These are phyloP conservation scores for Drosophila lutescens DNA, from an alignment of 2,888 invertebrate genomes.

Conservation along the genomic window DNA sequence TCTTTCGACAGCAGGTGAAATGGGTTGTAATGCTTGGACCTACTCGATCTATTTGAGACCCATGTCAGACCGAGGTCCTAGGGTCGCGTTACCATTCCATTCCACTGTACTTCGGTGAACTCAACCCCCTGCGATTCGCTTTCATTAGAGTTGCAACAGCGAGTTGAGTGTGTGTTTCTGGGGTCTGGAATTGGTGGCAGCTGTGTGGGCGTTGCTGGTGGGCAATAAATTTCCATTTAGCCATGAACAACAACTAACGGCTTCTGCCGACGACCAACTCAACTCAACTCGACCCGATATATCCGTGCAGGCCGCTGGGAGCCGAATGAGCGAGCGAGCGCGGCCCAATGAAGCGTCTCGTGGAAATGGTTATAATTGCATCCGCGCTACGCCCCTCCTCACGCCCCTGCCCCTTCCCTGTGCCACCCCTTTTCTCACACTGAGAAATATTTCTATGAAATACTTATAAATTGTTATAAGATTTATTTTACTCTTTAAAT, in stretches of 20 bases:
- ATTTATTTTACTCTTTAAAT: background rate
- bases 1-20: slow-evolving; percentile 9
- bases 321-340: slow-evolving; percentile 34
- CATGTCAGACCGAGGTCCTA: background rate
- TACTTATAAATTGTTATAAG: no score
- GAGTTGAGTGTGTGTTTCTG: slow-evolving; percentile 1
- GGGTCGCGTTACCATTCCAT: slow-evolving; percentile 1
- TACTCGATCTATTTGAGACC: slow-evolving; percentile 2
- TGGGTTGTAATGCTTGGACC: background rate
- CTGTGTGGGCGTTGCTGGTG: slow-evolving; percentile 60
- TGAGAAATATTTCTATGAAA: background rate
- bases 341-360: slow-evolving; percentile 75
- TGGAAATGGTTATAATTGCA: slow-evolving; percentile 80
- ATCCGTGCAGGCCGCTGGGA: slow-evolving; percentile 51
- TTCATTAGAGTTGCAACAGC: slow-evolving; percentile 39
- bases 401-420: background rate
- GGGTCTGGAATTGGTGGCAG: slow-evolving; percentile 34
- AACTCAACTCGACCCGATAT: slow-evolving; percentile 32
- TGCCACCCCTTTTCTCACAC: slow-evolving; percentile 7
- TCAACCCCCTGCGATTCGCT: slow-evolving; percentile 36
- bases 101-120: slow-evolving; percentile 22
- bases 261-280: slow-evolving; percentile 39
- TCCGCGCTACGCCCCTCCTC: slow-evolving; percentile 56
- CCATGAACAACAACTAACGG: slow-evolving; percentile 54
- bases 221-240: slow-evolving; percentile 78